phyloP scores from a whole-genome alignment of 92 coral and sea anemone species.

The Epizoanthus fatuus region DNA sequence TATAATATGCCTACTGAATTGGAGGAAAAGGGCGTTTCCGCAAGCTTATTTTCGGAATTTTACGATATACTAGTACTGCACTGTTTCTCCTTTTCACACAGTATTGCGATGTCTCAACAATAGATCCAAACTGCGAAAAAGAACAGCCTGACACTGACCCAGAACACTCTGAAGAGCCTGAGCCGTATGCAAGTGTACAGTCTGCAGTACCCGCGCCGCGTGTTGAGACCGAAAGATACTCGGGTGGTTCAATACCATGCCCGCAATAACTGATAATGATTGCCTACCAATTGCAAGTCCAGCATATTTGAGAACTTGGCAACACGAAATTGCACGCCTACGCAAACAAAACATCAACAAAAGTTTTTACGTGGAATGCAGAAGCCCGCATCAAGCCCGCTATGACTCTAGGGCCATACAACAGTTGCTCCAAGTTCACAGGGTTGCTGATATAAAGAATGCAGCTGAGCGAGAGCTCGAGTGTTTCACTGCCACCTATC shows the following conservation, averaged over 20 bases:
- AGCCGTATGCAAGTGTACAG: too few relatives aligned
- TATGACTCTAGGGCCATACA: not conserved
- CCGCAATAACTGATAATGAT: slow-evolving; percentile 11
- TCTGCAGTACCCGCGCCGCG: too few relatives aligned
- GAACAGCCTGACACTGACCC: too few relatives aligned
- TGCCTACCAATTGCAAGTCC: slow-evolving; percentile 11
- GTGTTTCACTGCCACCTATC: slow-evolving; percentile 9
- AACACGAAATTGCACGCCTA: slow-evolving; percentile 32
- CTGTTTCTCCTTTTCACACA: too few relatives aligned
- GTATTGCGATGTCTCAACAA: too few relatives aligned
- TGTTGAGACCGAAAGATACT: too few relatives aligned
- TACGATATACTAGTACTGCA: too few relatives aligned
- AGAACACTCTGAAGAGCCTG: too few relatives aligned
- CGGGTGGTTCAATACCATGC: not conserved
- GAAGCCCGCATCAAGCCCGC: not conserved
- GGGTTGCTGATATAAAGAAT: not conserved
- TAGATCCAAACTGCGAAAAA: too few relatives aligned
- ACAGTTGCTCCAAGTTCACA: not conserved
- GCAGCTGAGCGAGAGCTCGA: slow-evolving; percentile 42
- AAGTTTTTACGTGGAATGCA: not conserved
- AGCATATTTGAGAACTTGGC: slow-evolving; percentile 24
- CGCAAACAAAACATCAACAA: slow-evolving; percentile 2
- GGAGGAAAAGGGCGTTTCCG: too few relatives aligned
- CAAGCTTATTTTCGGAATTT: too few relatives aligned
- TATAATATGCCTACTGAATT: too few relatives aligned